Conservation (phyloP, 2,888 invertebrate species). For the Drosophila borborema region DNA sequence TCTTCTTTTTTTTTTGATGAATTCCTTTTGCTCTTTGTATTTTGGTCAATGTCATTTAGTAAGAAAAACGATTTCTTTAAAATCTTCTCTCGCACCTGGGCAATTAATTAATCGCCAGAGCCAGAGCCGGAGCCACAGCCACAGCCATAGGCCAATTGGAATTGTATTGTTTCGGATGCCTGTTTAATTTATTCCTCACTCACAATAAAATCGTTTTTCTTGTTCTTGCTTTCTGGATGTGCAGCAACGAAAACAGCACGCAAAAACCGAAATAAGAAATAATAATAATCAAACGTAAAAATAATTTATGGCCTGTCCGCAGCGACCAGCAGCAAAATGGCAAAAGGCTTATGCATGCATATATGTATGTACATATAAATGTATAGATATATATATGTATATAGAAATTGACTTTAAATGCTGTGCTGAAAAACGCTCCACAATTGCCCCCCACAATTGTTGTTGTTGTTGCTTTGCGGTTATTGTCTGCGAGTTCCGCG, state of each 20-base stretch:
- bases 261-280: conserved; percentile 62
- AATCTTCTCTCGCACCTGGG: conserved; percentile 37
- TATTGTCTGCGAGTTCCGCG: conserved; percentile 60
- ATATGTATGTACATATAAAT: neutral
- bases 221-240: conserved; percentile 27
- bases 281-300: conserved; percentile 79
- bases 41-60: conserved; percentile 27
- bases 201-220: conserved; percentile 51
- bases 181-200: conserved; percentile 77
- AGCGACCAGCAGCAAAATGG: conserved; percentile 53
- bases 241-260: conserved; percentile 61
- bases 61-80: neutral
- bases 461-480: conserved; percentile 27
- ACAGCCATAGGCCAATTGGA: conserved; percentile 15
- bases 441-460: conserved; percentile 39
- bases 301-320: conserved; percentile 74
- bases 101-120: conserved; percentile 51
- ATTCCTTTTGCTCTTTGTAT: neutral
- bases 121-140: neutral
- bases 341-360: conserved; percentile 31
- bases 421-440: conserved; percentile 42
- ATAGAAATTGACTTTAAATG: conserved; percentile 49
- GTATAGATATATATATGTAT: neutral
- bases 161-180: conserved; percentile 49
- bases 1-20: neutral